Percentiles rank a stretch among this genome's conserved stretches.
phyloP scores from a whole-genome alignment of 2,797 vertebrate genomes.

The Allobates femoralis region DNA sequence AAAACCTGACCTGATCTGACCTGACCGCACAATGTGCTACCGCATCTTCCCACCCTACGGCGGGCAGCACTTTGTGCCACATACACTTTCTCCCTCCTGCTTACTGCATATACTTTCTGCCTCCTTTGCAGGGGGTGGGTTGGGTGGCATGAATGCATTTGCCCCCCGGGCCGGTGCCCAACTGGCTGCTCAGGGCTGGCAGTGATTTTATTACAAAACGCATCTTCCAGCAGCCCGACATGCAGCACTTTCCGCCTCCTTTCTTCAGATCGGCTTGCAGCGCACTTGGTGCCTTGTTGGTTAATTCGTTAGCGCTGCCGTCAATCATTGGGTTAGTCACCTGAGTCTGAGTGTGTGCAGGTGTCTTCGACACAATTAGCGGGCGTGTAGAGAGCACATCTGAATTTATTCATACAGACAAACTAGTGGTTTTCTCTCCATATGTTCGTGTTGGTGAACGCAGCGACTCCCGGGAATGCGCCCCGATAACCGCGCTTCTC shows the following conservation, averaged over 20 bases:
- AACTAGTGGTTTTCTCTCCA: conserved; percentile 3
- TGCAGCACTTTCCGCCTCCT: neutral
- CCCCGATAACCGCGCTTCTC: conserved; percentile 1
- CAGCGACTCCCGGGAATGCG: neutral
- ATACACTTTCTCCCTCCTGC: no score
- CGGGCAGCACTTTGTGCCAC: no score
- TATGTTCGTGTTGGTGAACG: conserved; percentile 31
- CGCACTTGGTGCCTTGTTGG: neutral
- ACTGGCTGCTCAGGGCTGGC: no score
- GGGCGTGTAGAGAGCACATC: conserved; percentile 8
- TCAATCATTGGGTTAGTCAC: conserved; percentile 43
- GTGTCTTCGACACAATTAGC: conserved; percentile 53
- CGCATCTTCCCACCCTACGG: no score
- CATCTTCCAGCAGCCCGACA: no score
- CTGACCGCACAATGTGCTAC: no score
- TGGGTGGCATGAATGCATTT: no score
- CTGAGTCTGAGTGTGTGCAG: conserved; percentile 39
- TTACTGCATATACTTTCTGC: no score
- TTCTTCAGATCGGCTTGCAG: neutral
- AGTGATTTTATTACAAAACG: no score
- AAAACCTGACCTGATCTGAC: no score
- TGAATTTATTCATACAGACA: conserved; percentile 54
- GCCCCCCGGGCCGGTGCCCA: no score
- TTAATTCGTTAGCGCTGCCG: conserved; percentile 13
- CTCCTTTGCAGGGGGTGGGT: no score